Conservation (phyloP, 2,113 vertebrate genomes). For the Labeo catla region DNA sequence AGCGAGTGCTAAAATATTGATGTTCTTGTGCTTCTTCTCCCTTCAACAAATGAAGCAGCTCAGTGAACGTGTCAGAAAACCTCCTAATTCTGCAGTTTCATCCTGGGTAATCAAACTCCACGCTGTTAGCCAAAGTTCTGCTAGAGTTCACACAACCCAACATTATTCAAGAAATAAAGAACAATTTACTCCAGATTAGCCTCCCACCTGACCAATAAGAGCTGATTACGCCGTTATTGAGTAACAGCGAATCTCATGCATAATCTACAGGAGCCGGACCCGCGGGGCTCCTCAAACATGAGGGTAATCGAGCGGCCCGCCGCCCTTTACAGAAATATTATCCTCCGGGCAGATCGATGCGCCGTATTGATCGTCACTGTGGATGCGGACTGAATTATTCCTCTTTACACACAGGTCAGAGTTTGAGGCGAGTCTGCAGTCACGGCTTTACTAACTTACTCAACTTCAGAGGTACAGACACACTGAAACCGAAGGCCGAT, state of each 20-base stretch:
- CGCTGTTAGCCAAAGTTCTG: neutral
- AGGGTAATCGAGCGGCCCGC: constrained; percentile 46
- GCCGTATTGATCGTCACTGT: neutral
- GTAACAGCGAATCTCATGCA: constrained; percentile 48
- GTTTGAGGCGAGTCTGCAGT: neutral
- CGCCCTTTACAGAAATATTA: constrained; percentile 36
- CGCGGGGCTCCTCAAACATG: constrained; percentile 39
- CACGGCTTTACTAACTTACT: too few species aligned
- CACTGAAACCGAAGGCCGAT: neutral
- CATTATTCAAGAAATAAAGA: constrained; percentile 23
- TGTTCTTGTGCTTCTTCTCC: too few species aligned
- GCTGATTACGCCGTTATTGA: constrained; percentile 61
- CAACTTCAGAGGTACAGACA: too few species aligned
- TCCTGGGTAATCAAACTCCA: neutral
- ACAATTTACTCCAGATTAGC: neutral
- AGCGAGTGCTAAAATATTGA: too few species aligned
- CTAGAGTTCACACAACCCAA: neutral
- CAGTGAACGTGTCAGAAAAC: too few species aligned
- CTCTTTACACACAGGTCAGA: neutral
- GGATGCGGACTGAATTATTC: neutral
- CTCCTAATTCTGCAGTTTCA: too few species aligned
- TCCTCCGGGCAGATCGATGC: constrained; percentile 47
- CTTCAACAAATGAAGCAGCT: too few species aligned
- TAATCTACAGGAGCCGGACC: constrained; percentile 43
- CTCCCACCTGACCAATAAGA: constrained; percentile 61